phyloP scores from a whole-genome alignment of 2,797 vertebrate genomes.

The Crenichthys baileyi region DNA sequence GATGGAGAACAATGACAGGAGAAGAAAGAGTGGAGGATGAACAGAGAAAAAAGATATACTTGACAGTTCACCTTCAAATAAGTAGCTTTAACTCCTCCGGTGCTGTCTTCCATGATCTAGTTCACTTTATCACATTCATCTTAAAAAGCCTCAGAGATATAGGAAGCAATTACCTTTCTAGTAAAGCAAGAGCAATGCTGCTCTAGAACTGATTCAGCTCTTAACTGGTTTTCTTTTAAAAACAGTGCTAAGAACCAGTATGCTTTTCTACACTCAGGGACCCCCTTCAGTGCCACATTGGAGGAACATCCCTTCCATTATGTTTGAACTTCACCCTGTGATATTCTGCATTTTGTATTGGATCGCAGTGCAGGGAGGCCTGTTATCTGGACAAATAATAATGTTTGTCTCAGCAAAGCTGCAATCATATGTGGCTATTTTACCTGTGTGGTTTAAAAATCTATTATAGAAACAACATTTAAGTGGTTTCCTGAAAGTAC shows the following conservation, averaged over 20 bases:
- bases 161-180: neutral
- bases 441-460: neutral
- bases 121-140: constrained; percentile 8
- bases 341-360: neutral
- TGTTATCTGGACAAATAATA: neutral
- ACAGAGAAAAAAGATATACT: constrained; percentile 22
- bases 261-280: neutral
- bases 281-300: too few species aligned
- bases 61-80: constrained; percentile 17
- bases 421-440: neutral
- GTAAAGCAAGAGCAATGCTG: neutral
- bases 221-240: neutral
- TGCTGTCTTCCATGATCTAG: neutral
- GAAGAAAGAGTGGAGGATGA: neutral
- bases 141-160: neutral
- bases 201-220: neutral
- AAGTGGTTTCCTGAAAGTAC: too few species aligned
- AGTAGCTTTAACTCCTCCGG: neutral
- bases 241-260: neutral
- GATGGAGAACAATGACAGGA: constrained; percentile 21
- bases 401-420: neutral
- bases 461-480: too few species aligned
- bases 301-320: too few species aligned
- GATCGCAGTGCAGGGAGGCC: neutral
- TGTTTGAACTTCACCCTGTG: too few species aligned